Evolutionary conservation across 2,113 vertebrate genomes (phyloP), one percentile per base, ranked within the genome.

Genomic region (Thermophis baileyi): DNA sequence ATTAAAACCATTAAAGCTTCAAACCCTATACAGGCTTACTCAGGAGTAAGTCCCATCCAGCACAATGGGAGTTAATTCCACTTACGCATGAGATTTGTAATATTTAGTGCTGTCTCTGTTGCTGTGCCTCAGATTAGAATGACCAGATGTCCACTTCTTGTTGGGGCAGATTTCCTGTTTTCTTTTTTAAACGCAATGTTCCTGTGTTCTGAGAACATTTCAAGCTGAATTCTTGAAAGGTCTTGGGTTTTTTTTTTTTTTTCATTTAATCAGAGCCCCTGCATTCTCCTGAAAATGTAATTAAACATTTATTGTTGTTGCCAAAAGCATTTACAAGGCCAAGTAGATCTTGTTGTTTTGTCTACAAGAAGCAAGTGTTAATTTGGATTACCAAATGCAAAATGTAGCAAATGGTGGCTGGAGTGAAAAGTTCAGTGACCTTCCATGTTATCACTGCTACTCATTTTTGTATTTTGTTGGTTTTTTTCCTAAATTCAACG

Each of bases 321-420:
- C 46, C 4, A 35, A 89, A 85, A 30, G 54, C 10, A 40, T 91
- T 89, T 91, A 51, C 53, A 93, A 60, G 69, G 47, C 51, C 87
- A 91, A 91, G 44, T 53, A 63, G 53, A 53, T 63, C 40, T 90
- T 55, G 3, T 25, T 85, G 53, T 60, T 93, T 91, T 63, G 47
- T 89, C 69, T 91, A 86, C n/a, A n/a, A 60, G 10, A 47, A 63
- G 22, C 44, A 60, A 60, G 20, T 8, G 18, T 53, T 51, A 90
- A 63, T 86, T 47, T 89, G 74, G 30, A 86, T 49, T 89, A 54
- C 85, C 25, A 8, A 30, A 4, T 4, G 30, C 74, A 91, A 8
- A 54, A 55, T 6, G 12, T 40, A 49, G 53, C 20, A 2, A 53
- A 0, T 10, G 12, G 25, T 0, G 0, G 90, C 2, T 49, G 6